Evolutionary conservation across 2,113 vertebrate species (phyloP).

Genomic region (Lasiurus borealis): DNA sequence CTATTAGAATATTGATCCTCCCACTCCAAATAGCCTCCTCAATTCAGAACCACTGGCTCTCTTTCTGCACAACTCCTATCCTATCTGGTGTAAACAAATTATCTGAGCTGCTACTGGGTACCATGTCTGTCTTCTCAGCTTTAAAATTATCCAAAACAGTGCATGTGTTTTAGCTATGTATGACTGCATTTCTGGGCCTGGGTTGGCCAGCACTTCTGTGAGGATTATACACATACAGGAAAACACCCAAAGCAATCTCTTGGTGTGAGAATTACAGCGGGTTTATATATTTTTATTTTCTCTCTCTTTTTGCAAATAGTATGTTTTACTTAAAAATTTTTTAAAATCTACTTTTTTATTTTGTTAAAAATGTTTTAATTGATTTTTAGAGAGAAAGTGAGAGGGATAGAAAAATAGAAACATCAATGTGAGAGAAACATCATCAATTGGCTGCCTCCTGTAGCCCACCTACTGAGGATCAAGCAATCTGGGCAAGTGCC

Average conservation of each 20-base stretch:
- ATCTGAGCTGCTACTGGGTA: background rate
- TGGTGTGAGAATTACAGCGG: background rate
- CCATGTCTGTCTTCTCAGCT: background rate
- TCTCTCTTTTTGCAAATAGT: background rate
- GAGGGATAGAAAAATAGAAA: too few relatives aligned
- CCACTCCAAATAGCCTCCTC: background rate
- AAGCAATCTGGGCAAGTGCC: too few relatives aligned
- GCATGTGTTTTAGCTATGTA: background rate
- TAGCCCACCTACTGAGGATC: too few relatives aligned
- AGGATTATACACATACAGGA: background rate
- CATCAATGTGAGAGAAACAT: too few relatives aligned
- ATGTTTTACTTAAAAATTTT: background rate
- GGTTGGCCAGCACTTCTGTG: background rate
- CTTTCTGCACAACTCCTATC: background rate
- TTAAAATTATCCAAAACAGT: background rate
- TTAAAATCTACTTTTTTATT: background rate
- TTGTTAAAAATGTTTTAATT: too few relatives aligned
- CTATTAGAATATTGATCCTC: background rate
- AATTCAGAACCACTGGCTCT: background rate
- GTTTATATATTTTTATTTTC: background rate
- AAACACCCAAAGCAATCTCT: background rate
- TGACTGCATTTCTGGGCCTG: background rate
- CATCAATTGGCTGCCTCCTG: too few relatives aligned
- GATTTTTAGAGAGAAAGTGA: too few relatives aligned
- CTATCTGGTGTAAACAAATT: background rate